Conservation (phyloP, 2,797 vertebrate species). For the Peromyscus aztecus region DNA sequence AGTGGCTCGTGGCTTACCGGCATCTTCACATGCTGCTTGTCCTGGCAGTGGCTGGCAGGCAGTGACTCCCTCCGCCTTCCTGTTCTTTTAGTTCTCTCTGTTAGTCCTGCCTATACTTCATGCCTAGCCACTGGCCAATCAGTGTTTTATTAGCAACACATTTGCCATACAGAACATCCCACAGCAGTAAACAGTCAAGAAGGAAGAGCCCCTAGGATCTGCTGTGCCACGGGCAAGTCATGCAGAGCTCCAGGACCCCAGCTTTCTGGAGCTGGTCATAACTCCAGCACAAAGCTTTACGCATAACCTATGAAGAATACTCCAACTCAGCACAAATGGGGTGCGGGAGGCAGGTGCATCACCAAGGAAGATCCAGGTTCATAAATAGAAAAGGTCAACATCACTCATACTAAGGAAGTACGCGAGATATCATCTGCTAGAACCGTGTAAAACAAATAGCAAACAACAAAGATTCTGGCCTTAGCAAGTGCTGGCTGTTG, state of each 20-base stretch:
- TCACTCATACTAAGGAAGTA: not conserved
- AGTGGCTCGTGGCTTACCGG: too few species aligned
- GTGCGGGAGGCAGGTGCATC: not conserved
- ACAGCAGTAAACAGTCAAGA: rapidly evolving
- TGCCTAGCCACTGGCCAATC: too few species aligned
- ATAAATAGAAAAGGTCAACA: too few species aligned
- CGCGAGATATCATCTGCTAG: not conserved
- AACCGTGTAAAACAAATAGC: not conserved
- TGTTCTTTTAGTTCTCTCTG: too few species aligned
- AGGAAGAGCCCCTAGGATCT: not conserved
- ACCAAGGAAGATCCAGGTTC: not conserved
- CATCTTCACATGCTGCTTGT: too few species aligned
- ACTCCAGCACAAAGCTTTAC: not conserved
- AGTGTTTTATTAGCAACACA: too few species aligned
- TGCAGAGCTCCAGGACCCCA: not conserved
- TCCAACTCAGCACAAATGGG: not conserved
- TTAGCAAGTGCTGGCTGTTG: not conserved
- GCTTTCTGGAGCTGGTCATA: not conserved
- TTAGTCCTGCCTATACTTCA: too few species aligned
- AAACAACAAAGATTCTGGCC: too few species aligned
- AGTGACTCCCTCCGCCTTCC: too few species aligned
- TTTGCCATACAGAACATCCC: too few species aligned
- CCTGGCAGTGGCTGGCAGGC: too few species aligned
- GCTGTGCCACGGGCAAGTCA: not conserved
- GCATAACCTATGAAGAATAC: not conserved